phyloP scores from a whole-genome alignment of 2,888 invertebrate genomes.

The Steinernema carpocapsae region DNA sequence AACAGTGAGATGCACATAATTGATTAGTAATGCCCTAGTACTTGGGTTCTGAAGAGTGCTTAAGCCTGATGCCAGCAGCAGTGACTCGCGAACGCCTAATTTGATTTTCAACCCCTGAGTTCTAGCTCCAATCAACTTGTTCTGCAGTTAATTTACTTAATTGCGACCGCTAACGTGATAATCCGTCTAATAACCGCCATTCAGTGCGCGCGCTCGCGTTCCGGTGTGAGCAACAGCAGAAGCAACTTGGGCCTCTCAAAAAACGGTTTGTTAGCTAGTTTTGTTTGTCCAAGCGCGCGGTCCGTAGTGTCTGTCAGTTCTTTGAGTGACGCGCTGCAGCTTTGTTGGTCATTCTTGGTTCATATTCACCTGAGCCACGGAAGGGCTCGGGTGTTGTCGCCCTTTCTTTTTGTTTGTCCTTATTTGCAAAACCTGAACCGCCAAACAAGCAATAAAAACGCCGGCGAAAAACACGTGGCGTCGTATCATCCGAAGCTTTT shows the following conservation, averaged over 20 bases:
- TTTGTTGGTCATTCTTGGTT: too few relatives aligned
- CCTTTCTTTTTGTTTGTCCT: too few relatives aligned
- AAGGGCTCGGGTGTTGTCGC: too few relatives aligned
- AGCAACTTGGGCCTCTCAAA: background rate
- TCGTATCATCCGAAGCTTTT: too few relatives aligned
- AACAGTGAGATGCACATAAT: conserved; percentile 3
- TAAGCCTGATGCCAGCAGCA: background rate
- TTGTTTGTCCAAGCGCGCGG: background rate
- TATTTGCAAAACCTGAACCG: too few relatives aligned
- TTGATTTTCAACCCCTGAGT: conserved; percentile 16
- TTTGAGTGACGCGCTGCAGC: conserved; percentile 5
- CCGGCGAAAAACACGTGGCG: too few relatives aligned
- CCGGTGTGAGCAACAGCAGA: too few relatives aligned
- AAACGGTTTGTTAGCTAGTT: background rate
- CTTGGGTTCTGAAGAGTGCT: conserved; percentile 19
- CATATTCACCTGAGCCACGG: too few relatives aligned
- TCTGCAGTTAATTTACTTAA: conserved; percentile 11
- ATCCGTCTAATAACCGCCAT: conserved; percentile 25
- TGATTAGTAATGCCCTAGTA: conserved; percentile 6
- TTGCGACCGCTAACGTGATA: conserved; percentile 11
- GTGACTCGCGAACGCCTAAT: conserved; percentile 16
- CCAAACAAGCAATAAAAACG: too few relatives aligned
- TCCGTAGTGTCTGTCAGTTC: conserved; percentile 16
- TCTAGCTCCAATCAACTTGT: conserved; percentile 25
- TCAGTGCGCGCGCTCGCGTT: background rate